Percentiles rank a stretch among this genome's conserved stretches.
Evolutionary conservation across 2,888 invertebrate genomes (phyloP).

Genomic region (Myathropa florea): DNA sequence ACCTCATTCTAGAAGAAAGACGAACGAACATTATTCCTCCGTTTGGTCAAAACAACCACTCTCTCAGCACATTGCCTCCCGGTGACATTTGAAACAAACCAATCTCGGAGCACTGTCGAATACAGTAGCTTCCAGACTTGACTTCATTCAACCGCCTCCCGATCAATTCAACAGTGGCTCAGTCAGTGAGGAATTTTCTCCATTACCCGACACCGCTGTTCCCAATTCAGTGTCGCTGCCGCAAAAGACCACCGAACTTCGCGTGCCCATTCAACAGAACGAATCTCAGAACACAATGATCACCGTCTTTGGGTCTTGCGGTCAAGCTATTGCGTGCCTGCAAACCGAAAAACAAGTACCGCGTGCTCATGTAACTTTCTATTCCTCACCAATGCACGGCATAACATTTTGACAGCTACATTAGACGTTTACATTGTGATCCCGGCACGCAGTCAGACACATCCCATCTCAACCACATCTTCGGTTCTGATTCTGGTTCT

Average conservation of each 20-base stretch:
- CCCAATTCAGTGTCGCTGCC: background rate
- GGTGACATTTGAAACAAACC: no score
- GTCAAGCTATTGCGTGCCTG: slow-evolving; percentile 22
- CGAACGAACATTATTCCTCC: no score
- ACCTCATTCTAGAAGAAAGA: no score
- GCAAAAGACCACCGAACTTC: background rate
- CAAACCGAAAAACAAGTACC: slow-evolving; percentile 24
- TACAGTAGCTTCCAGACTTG: background rate
- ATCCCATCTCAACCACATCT: slow-evolving; percentile 10
- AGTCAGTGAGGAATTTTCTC: background rate
- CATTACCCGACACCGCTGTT: background rate
- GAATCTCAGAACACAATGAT: background rate
- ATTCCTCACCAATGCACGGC: slow-evolving; percentile 35
- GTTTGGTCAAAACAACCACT: no score
- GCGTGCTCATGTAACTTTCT: slow-evolving; percentile 38
- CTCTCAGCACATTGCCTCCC: no score
- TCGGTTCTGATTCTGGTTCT: background rate
- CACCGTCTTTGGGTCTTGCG: slow-evolving; percentile 2
- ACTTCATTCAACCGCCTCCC: background rate
- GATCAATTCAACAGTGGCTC: background rate
- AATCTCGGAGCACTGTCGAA: background rate
- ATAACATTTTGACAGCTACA: slow-evolving; percentile 69
- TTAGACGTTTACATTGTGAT: slow-evolving; percentile 57
- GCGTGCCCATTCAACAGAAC: background rate
- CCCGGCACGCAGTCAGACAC: slow-evolving; percentile 24